Conservation (phyloP, 2,888 invertebrate genomes). For the Entomobrya proxima region DNA sequence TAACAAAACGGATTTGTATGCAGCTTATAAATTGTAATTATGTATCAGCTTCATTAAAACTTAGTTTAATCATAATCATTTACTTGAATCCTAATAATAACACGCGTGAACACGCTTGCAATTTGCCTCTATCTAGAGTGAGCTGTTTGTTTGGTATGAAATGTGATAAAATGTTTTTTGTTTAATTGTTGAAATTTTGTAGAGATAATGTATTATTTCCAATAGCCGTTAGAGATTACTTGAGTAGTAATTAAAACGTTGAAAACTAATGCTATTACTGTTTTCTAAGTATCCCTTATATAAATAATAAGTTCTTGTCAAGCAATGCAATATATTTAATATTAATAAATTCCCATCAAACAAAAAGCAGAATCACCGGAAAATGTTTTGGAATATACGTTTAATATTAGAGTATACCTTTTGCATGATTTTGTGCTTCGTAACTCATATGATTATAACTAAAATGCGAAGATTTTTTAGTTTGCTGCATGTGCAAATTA, state of each 20-base stretch:
- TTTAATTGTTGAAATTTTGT: constrained; percentile 2
- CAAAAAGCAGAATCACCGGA: not conserved
- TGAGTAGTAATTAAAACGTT: not conserved
- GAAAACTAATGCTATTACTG: not conserved
- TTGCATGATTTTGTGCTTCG: not conserved
- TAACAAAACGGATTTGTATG: constrained; percentile 6
- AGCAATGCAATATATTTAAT: constrained; percentile 66
- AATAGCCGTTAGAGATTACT: not conserved
- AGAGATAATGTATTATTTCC: constrained; percentile 14
- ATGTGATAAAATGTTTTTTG: constrained; percentile 37
- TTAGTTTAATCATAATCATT: not conserved
- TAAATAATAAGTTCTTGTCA: constrained; percentile 32
- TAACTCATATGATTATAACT: no score
- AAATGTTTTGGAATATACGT: no score
- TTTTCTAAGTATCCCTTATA: not conserved
- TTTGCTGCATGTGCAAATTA: no score
- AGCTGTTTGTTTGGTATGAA: constrained; percentile 34
- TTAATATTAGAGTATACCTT: not conserved
- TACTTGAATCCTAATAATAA: not conserved
- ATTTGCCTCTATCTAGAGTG: not conserved
- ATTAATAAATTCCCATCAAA: not conserved
- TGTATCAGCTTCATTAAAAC: not conserved
- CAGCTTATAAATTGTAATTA: constrained; percentile 14
- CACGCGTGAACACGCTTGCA: not conserved
- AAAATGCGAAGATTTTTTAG: no score